Evolutionary conservation across 2,888 invertebrate species (phyloP), one percentile per base, ranked within the genome.

Genomic region (Crepidodera aurea): DNA sequence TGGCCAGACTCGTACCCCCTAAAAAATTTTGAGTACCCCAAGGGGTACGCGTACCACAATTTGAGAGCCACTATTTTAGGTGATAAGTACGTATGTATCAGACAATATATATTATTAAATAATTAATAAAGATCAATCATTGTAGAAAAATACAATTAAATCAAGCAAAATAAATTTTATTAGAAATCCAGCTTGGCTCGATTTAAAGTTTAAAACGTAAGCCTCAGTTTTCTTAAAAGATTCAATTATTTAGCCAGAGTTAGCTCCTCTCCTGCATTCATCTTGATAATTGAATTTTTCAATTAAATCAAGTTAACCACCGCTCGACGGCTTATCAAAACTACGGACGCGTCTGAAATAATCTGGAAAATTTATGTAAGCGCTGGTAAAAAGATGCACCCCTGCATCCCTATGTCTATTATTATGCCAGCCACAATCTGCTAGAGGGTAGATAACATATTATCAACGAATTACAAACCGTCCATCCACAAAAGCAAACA

Each of bases 401-500:
- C 68, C n/a, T n/a, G n/a, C n/a, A n/a, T n/a, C n/a, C 61, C 61
- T 58, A 48, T 67, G 56, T 68, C 73, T 71, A 69, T 72, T 73
- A 72, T 73, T 75, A 77, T 76, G 72, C 75, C 69, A 71, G 64
- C 76, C 76, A 70, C 77, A 77, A 77, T 76, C 77, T 77, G 77
- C 73, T 76, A 61, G 64, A 60, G 77, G 77, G 76, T 75, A 77
- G 77, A 77, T 77, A 77, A 76, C 75, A 73, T 75, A 75, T 77
- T 75, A 77, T 77, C 77, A 73, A 73, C 75, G 77, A 76, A 77
- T 77, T 77, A 77, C 76, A 75, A 76, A 72, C 74, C 75, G 68
- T 71, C 67, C 70, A 71, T 70, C 69, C 72, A 70, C 61, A 65
- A 69, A 69, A 74, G 73, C 72, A 75, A 75, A 75, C 75, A 75